These are phyloP conservation scores for Dipodomys stephensi DNA, from an alignment of 2,113 vertebrate genomes.

Conservation along the genomic window DNA sequence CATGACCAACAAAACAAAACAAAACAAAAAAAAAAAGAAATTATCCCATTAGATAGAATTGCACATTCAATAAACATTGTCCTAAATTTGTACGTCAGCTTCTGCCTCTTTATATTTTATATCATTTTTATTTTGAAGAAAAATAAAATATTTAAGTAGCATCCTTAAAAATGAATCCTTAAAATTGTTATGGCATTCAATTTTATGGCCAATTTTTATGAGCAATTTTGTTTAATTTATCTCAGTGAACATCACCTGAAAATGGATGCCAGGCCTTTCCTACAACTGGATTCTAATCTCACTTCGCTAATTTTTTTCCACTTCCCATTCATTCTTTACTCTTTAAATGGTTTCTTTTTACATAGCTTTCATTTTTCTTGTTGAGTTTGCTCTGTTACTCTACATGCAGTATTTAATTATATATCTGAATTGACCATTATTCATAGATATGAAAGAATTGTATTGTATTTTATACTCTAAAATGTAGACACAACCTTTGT, in stretches of 20 bases:
- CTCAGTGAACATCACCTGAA: background rate
- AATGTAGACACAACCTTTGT: background rate
- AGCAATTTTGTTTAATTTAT: background rate
- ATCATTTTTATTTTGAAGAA: background rate
- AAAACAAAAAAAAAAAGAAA: too few relatives aligned
- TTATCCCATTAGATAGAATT: background rate
- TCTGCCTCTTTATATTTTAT: background rate
- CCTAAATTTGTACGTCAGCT: background rate
- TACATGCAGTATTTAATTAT: background rate
- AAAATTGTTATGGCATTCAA: background rate
- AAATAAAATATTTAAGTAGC: background rate
- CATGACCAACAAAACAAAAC: too few relatives aligned
- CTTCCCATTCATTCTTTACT: background rate
- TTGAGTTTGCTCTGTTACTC: background rate
- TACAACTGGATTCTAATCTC: background rate
- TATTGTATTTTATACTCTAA: slow-evolving; percentile 1
- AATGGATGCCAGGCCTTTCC: background rate
- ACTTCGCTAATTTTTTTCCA: background rate
- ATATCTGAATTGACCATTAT: background rate
- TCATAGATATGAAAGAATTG: background rate
- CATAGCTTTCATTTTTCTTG: background rate
- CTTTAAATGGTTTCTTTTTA: background rate
- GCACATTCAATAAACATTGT: background rate
- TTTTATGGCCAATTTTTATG: background rate
- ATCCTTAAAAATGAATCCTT: background rate